Conservation (phyloP, 2,888 invertebrate species). For the Drosophila leonis region DNA sequence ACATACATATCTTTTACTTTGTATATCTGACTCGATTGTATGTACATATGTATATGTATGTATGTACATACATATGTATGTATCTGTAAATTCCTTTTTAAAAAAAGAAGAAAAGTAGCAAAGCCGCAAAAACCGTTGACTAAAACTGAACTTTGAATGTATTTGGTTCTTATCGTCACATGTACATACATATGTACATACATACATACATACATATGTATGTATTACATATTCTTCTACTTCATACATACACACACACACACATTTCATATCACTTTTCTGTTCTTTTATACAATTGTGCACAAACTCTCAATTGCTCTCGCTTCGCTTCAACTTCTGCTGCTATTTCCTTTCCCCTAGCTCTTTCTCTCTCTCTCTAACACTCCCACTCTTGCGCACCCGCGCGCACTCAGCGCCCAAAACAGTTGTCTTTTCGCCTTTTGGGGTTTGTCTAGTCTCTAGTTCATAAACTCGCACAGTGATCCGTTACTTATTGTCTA, state of each 20-base stretch:
- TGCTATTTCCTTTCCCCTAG: background rate
- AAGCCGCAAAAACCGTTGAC: conserved; percentile 10
- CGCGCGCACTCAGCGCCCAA: no score
- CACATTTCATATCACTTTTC: conserved; percentile 17
- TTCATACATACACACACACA: background rate
- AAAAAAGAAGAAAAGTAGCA: background rate
- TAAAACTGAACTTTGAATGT: conserved; percentile 19
- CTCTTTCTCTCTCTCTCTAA: background rate
- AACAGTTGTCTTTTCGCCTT: conserved; percentile 14
- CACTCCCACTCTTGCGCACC: background rate
- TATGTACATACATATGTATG: background rate
- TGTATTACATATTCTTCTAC: background rate
- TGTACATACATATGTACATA: background rate
- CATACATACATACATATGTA: background rate
- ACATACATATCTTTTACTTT: background rate
- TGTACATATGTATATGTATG: background rate
- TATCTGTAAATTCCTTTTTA: background rate
- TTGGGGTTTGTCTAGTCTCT: conserved; percentile 45
- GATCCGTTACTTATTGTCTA: conserved; percentile 51
- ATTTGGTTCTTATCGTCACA: conserved; percentile 16
- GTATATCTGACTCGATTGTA: background rate
- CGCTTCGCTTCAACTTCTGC: background rate
- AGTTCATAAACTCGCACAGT: conserved; percentile 50
- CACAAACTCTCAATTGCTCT: conserved; percentile 34
- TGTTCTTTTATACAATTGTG: conserved; percentile 13